A percentile compares a stretch with the other conserved stretches of the same genome.
phyloP scores from a whole-genome alignment of 2,888 invertebrate species.

The Cerastis rubricosa region DNA sequence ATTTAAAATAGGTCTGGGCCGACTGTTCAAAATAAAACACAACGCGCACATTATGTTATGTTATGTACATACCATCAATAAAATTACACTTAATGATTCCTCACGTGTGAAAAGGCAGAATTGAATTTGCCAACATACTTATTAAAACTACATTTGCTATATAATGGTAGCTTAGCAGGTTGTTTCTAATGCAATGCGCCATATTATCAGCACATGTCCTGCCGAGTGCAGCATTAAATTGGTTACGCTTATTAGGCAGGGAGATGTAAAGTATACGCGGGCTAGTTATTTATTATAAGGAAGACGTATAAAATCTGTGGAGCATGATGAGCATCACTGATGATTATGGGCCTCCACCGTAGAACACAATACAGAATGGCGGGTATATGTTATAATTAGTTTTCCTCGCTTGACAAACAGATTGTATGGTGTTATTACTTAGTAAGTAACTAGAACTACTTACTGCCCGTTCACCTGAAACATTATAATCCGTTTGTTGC shows the following conservation, averaged over 20 bases:
- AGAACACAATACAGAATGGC: neutral
- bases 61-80: conserved; percentile 36
- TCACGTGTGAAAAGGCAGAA: conserved; percentile 9
- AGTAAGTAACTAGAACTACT: conserved; percentile 13
- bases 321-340: conserved; percentile 29
- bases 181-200: conserved; percentile 3
- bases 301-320: conserved; percentile 29
- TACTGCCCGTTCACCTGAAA: conserved; percentile 25
- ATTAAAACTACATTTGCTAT: conserved; percentile 24
- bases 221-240: conserved; percentile 21
- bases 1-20: conserved; percentile 42
- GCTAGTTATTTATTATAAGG: conserved; percentile 33
- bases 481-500: conserved; percentile 14
- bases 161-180: neutral
- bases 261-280: conserved; percentile 8
- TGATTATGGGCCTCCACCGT: conserved; percentile 29
- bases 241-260: conserved; percentile 39
- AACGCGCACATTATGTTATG: conserved; percentile 19
- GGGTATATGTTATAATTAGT: conserved; percentile 34
- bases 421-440: conserved; percentile 23
- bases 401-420: conserved; percentile 13
- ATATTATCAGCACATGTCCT: conserved; percentile 11
- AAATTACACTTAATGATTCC: conserved; percentile 19
- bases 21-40: conserved; percentile 26
- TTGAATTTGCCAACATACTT: conserved; percentile 10